phyloP scores from a whole-genome alignment of 1,140 invertebrate species.

The Platyura marginata region DNA sequence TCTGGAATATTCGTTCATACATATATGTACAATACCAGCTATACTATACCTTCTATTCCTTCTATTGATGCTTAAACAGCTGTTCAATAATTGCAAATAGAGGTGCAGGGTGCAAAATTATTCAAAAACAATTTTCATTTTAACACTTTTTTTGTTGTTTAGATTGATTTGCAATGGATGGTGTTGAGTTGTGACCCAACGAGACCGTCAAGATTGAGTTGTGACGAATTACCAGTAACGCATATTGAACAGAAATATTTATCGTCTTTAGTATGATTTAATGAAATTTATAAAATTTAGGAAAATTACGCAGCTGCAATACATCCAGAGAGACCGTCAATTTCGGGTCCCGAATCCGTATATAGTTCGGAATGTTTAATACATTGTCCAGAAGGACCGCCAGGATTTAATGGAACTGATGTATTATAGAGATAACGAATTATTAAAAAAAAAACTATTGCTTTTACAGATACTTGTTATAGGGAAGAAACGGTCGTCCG shows the following conservation, averaged over 20 bases:
- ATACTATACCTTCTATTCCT: too few species aligned
- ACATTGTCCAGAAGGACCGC: conserved; percentile 37
- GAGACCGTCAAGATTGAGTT: conserved; percentile 45
- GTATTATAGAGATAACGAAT: conserved; percentile 14
- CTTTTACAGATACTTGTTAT: too few species aligned
- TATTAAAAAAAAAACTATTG: neutral
- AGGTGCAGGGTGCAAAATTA: too few species aligned
- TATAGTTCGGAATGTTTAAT: too few species aligned
- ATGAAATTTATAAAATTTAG: neutral
- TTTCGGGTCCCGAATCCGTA: too few species aligned
- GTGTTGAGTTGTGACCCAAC: conserved; percentile 59
- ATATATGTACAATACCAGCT: too few species aligned
- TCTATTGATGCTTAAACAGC: too few species aligned
- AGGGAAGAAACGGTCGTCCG: too few species aligned
- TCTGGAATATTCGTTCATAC: too few species aligned
- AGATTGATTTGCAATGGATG: conserved; percentile 71
- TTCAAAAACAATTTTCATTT: neutral
- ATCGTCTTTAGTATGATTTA: neutral
- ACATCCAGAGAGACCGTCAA: neutral
- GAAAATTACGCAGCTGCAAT: neutral
- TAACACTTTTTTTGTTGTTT: conserved; percentile 10
- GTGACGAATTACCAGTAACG: conserved; percentile 44
- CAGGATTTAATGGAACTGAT: conserved; percentile 35
- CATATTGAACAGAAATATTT: neutral
- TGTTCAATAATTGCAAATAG: too few species aligned